Percentiles rank a stretch among this genome's conserved stretches.
phyloP scores from a whole-genome alignment of 2,888 invertebrate species.

The Torymus auratus region DNA sequence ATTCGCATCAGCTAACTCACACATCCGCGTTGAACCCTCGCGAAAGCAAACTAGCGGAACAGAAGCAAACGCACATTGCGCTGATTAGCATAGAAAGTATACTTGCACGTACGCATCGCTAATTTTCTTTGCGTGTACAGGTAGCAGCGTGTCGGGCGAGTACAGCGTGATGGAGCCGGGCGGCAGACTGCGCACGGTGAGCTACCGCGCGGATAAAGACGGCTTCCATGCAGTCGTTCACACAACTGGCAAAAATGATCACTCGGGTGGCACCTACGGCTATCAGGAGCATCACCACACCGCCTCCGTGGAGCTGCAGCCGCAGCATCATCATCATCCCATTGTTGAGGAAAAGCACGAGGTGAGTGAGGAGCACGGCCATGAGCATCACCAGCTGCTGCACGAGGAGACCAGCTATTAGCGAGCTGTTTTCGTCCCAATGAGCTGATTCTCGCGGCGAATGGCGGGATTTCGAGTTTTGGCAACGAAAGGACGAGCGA shows the following conservation, averaged over 20 bases:
- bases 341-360: not conserved
- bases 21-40: too few species aligned
- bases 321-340: not conserved
- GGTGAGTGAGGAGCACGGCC: not conserved
- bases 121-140: conserved; percentile 57
- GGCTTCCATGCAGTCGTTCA: conserved; percentile 75
- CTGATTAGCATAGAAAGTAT: conserved; percentile 10
- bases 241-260: conserved; percentile 71
- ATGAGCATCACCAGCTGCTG: not conserved
- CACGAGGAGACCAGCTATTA: too few species aligned
- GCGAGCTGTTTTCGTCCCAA: too few species aligned
- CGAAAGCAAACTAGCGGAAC: too few species aligned
- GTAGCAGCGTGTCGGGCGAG: conserved; percentile 72
- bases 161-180: conserved; percentile 75
- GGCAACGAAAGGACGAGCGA: too few species aligned
- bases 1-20: too few species aligned
- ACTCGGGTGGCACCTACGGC: conserved; percentile 68
- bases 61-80: too few species aligned
- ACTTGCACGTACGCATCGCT: not conserved
- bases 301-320: not conserved
- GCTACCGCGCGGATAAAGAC: conserved; percentile 71
- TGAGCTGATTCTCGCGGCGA: too few species aligned
- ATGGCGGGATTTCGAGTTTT: too few species aligned
- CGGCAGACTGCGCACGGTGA: conserved; percentile 72
- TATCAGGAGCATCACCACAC: not conserved